Conservation (phyloP, 2,797 vertebrate species). For the Poecilia gillii region DNA sequence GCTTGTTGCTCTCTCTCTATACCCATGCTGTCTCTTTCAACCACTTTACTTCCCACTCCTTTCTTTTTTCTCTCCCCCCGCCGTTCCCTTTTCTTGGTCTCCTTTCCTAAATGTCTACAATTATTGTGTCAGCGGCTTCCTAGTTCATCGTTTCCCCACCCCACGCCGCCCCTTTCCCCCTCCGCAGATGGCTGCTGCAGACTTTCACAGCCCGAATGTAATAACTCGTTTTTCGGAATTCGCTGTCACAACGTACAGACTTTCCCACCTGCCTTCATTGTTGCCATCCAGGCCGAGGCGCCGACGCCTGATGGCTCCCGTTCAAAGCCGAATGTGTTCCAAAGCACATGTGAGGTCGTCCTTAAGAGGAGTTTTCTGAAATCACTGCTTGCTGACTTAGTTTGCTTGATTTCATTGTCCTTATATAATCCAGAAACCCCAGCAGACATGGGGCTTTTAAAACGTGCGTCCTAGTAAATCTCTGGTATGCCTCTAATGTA, state of each 20-base stretch:
- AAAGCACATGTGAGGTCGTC: neutral
- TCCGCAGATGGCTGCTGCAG: conserved; percentile 49
- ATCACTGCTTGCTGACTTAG: neutral
- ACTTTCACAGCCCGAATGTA: conserved; percentile 48
- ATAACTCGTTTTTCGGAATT: conserved; percentile 32
- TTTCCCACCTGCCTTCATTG: conserved; percentile 32
- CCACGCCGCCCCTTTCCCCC: conserved; percentile 2
- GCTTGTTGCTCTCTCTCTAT: conserved; percentile 24
- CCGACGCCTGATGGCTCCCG: neutral
- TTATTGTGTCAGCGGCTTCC: conserved; percentile 65
- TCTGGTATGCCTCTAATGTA: neutral
- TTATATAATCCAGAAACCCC: neutral
- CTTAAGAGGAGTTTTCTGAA: neutral
- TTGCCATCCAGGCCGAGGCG: conserved; percentile 21
- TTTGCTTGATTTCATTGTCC: neutral
- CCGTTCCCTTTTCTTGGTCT: conserved; percentile 37
- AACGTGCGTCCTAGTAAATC: neutral
- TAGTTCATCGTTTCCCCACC: conserved; percentile 53
- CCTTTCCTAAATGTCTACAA: conserved; percentile 48
- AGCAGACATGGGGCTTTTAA: neutral
- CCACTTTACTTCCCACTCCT: conserved; percentile 43
- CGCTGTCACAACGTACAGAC: conserved; percentile 23
- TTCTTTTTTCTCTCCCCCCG: conserved; percentile 20
- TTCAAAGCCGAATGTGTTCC: neutral
- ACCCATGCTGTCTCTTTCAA: conserved; percentile 31